Conservation (phyloP, 37 sponge, comb jelly and placozoan genomes). For the Spongia lamella region DNA sequence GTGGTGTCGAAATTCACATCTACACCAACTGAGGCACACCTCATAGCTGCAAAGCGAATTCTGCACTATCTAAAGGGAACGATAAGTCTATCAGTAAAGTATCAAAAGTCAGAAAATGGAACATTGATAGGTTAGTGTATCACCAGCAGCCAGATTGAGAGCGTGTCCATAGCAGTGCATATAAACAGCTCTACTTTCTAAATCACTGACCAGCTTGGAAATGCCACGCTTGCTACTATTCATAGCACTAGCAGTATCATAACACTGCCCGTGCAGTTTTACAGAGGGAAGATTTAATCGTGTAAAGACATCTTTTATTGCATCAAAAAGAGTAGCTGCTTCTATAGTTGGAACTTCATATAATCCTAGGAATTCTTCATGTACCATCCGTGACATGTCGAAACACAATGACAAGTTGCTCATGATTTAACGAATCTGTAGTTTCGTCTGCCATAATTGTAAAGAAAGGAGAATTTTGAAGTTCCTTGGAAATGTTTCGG, state of each 20-base stretch:
- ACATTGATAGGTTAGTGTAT: no score
- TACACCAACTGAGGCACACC: slow-evolving; percentile 22
- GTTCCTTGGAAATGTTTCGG: slow-evolving; percentile 14
- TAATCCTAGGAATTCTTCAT: slow-evolving; percentile 74
- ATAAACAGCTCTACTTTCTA: no score
- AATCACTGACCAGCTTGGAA: no score
- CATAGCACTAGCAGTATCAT: slow-evolving; percentile 61
- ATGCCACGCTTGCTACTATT: no score
- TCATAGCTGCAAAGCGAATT: slow-evolving; percentile 5
- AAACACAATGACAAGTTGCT: slow-evolving; percentile 44
- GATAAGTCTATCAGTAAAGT: no score
- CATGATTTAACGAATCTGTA: slow-evolving; percentile 49
- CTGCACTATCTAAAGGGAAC: no score
- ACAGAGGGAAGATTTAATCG: slow-evolving; percentile 28
- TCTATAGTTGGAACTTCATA: slow-evolving; percentile 48
- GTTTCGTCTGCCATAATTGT: slow-evolving; percentile 62
- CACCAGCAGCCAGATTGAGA: no score
- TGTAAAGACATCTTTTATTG: slow-evolving; percentile 44
- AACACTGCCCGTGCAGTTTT: slow-evolving; percentile 58
- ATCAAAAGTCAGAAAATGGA: no score
- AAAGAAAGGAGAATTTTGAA: slow-evolving; percentile 25
- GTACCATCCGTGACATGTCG: slow-evolving; percentile 41
- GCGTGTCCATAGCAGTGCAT: no score
- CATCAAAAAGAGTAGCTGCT: slow-evolving; percentile 36
- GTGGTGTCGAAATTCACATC: slow-evolving; percentile 27